These are phyloP conservation scores for Bucco capensis DNA, from an alignment of 2,113 vertebrate genomes.

Conservation along the genomic window DNA sequence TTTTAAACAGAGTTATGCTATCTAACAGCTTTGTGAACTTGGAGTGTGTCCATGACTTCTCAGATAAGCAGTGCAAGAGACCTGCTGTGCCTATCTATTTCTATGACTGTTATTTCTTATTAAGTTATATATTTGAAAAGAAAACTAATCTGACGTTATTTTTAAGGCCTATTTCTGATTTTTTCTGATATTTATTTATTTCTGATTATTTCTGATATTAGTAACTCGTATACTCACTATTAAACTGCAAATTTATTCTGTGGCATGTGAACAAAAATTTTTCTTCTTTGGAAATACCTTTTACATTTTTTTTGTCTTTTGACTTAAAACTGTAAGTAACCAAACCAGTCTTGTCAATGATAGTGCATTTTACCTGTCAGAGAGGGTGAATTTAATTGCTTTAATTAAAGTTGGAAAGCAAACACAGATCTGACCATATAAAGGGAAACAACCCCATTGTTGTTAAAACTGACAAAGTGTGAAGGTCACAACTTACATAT, in stretches of 20 bases:
- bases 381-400: conserved; percentile 56
- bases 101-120: not conserved
- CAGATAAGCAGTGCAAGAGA: not conserved
- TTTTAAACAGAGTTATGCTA: conserved; percentile 37
- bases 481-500: conserved; percentile 67
- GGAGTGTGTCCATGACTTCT: not conserved
- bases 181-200: not conserved
- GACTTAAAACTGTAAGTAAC: not conserved
- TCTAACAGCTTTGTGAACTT: not conserved
- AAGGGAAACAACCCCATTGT: conserved; percentile 30
- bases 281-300: not conserved
- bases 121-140: not conserved
- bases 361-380: not conserved
- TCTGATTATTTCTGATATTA: not conserved
- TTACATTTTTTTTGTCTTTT: not conserved
- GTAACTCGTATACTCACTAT: accelerated
- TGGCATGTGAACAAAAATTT: not conserved
- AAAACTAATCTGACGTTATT: not conserved
- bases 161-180: not conserved
- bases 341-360: not conserved
- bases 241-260: not conserved
- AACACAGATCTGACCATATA: not conserved
- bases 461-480: conserved; percentile 43
- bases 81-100: not conserved
- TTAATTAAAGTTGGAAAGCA: conserved; percentile 66